Evolutionary conservation across 1,140 invertebrate species (phyloP).

Genomic region (Globodera rostochiensis): DNA sequence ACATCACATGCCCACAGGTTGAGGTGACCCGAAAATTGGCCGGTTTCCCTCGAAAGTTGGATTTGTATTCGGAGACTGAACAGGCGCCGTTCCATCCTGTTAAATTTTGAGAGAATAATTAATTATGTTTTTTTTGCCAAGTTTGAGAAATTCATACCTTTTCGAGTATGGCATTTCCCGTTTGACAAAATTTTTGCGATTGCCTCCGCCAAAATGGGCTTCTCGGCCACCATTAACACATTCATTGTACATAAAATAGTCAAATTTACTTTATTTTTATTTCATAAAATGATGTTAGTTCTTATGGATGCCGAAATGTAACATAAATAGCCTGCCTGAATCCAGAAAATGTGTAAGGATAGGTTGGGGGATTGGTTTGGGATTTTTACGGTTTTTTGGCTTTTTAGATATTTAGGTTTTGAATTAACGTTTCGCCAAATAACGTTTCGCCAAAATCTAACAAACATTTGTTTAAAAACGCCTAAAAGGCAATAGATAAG

Average conservation of each 20-base stretch:
- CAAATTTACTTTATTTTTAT: background rate
- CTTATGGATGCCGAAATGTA: too few relatives aligned
- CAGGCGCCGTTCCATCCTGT: slow-evolving; percentile 82
- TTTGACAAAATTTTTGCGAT: slow-evolving; percentile 91
- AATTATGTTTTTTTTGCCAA: slow-evolving; percentile 4
- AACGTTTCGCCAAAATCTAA: too few relatives aligned
- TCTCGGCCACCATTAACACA: slow-evolving; percentile 98
- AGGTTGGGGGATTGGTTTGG: too few relatives aligned
- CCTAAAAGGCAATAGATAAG: too few relatives aligned
- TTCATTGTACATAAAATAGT: slow-evolving; percentile 69
- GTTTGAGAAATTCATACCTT: slow-evolving; percentile 72
- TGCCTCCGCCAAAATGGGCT: slow-evolving; percentile 92
- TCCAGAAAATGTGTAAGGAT: too few relatives aligned
- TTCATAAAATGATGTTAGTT: too few relatives aligned
- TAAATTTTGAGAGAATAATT: background rate
- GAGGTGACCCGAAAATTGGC: slow-evolving; percentile 52
- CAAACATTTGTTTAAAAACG: too few relatives aligned
- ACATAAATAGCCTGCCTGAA: too few relatives aligned
- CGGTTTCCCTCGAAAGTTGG: slow-evolving; percentile 76
- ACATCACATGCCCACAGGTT: slow-evolving; percentile 27
- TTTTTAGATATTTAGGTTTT: too few relatives aligned
- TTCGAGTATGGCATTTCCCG: slow-evolving; percentile 78
- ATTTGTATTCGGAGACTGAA: slow-evolving; percentile 88
- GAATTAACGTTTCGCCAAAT: too few relatives aligned
- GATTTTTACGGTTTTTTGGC: too few relatives aligned